Evolutionary conservation across 2,888 invertebrate species (phyloP).

Genomic region (Sinohyriopsis cumingii): DNA sequence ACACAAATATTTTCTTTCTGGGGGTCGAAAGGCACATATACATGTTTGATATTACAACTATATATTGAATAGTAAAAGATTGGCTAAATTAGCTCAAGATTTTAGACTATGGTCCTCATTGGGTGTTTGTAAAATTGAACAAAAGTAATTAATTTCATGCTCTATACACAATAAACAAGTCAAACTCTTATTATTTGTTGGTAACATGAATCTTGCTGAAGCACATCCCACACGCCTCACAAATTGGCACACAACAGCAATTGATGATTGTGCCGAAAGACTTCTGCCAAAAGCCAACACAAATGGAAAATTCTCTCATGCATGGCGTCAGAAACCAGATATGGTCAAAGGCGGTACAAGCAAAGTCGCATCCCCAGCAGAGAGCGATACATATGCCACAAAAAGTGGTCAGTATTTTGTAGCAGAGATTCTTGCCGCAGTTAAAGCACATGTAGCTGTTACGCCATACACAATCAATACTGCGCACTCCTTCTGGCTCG

Average conservation of each 20-base stretch:
- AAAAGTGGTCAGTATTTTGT: constrained; percentile 79
- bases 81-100: too few species aligned
- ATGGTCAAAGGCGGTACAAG: constrained; percentile 74
- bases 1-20: too few species aligned
- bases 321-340: constrained; percentile 83
- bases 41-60: too few species aligned
- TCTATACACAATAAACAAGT: too few species aligned
- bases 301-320: constrained; percentile 79
- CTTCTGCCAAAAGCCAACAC: constrained; percentile 31
- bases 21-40: too few species aligned
- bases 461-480: constrained; percentile 81
- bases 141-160: too few species aligned
- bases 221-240: constrained; percentile 24
- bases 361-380: constrained; percentile 71
- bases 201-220: constrained; percentile 11
- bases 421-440: constrained; percentile 80
- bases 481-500: constrained; percentile 56
- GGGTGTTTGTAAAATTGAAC: too few species aligned
- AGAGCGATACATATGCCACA: constrained; percentile 80
- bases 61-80: too few species aligned
- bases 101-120: too few species aligned
- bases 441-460: constrained; percentile 78
- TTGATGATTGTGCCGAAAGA: constrained; percentile 7
- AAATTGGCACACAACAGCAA: constrained; percentile 32
- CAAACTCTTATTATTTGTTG: too few species aligned